Conservation (phyloP, 2,797 vertebrate species). For the Thripadectes ignobilis region DNA sequence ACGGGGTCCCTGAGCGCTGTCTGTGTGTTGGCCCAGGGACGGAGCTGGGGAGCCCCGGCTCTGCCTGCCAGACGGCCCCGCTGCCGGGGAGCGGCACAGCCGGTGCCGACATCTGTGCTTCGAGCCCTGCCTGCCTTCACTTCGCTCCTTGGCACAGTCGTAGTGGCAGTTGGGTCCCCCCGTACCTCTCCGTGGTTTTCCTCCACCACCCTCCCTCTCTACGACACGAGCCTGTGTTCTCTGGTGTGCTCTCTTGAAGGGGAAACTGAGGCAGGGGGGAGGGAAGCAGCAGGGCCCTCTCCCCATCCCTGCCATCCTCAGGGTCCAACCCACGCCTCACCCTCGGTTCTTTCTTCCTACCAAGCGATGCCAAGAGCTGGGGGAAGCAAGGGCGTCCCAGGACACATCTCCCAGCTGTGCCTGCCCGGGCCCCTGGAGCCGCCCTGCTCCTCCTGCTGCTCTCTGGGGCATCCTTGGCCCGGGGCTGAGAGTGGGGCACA, state of each 20-base stretch:
- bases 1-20: too few species aligned
- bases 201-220: background rate
- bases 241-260: background rate
- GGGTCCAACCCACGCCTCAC: background rate
- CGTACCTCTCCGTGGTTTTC: background rate
- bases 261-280: slow-evolving; percentile 32
- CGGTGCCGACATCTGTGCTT: slow-evolving; percentile 20
- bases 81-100: slow-evolving; percentile 5
- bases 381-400: background rate
- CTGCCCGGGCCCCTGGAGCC: background rate
- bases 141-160: background rate
- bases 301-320: background rate
- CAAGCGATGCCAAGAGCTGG: background rate
- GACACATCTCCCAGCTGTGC: background rate
- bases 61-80: slow-evolving; percentile 22
- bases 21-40: background rate
- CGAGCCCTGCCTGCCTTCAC: background rate
- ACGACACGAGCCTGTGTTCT: background rate
- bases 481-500: background rate
- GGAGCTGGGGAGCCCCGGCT: background rate
- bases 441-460: background rate
- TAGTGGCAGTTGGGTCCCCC: background rate
- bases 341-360: background rate
- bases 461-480: background rate
- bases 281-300: background rate